Base-by-base conservation (phyloP, 2,797 vertebrate genomes). In the Gallirallus australis region DNA sequence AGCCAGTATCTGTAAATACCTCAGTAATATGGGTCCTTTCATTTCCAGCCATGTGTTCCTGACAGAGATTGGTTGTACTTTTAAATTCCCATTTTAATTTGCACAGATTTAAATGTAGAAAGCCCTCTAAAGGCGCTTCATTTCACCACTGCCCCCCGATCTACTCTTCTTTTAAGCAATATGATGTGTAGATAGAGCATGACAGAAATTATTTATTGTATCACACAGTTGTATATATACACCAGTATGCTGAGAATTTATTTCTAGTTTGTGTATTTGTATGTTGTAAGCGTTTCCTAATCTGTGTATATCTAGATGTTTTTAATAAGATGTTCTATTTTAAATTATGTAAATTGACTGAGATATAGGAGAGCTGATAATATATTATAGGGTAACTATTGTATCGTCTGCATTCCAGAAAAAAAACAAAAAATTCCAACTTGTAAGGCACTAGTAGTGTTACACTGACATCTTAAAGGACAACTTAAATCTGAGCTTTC, bases 271-370 rank as follows among this genome's bases (percentile, higher is more conserved):
- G 98, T 98, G 99, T 99, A 99, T 99, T 99, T 99, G 99, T 99
- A 99, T 99, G 99, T 99, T 98, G 99, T 99, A 99, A 99, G 98
- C 93, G 98, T 99, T 99, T 99, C 99, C 99, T 99, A 99, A 99
- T 99, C 98, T 98, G 99, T 99, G 99, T 99, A 99, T 99, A 99
- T 99, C 99, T 99, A 96, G 99, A 99, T 99, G 99, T 99, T 99
- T 99, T 99, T 99, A 99, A 99, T 99, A 99, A 99, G 99, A 99
- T 99, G 99, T 99, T 99, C 99, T 99, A 99, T 99, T 99, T 99
- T 99, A 99, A 99, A 99, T 98, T 97, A 99, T 99, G 99, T 99
- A 99, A 99, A 99, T 99, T 98, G 98, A 98, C 97, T 98, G 98
- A 99, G 98, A 99, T 99, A 99, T 99, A 99, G 98, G 98, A 98